Evolutionary conservation across 2,113 vertebrate species (phyloP).

Genomic region (Diphyllodes magnificus): DNA sequence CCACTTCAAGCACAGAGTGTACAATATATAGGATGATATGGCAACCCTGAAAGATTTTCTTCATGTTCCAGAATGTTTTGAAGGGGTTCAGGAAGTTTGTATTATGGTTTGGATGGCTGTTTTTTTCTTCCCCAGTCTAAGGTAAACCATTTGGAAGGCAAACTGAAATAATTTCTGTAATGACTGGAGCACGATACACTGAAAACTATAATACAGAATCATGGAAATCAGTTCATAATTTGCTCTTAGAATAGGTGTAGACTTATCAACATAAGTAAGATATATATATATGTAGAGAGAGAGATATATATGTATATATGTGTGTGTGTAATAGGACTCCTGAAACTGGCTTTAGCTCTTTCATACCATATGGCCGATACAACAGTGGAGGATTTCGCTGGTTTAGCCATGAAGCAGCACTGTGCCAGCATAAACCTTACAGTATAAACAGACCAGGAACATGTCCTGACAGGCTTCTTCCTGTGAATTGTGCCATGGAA

Average conservation of each 20-base stretch:
- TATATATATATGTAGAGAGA: neutral
- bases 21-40: rapidly evolving
- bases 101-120: neutral
- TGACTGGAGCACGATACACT: neutral
- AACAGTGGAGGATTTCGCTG: neutral
- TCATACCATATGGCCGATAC: neutral
- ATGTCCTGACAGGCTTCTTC: neutral
- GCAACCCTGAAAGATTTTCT: neutral
- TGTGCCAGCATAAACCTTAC: neutral
- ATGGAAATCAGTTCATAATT: neutral
- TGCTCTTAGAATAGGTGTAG: neutral
- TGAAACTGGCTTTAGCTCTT: neutral
- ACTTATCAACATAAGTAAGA: neutral
- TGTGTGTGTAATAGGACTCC: neutral
- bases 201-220: neutral
- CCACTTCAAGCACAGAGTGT: neutral
- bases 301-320: no score
- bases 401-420: neutral
- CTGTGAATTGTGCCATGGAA: neutral
- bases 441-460: neutral
- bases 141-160: neutral
- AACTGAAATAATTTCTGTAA: neutral
- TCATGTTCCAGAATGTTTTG: neutral
- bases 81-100: neutral
- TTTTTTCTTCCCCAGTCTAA: neutral